Evolutionary conservation across 2,113 vertebrate genomes (phyloP).

Genomic region (Cebidichthys violaceus): DNA sequence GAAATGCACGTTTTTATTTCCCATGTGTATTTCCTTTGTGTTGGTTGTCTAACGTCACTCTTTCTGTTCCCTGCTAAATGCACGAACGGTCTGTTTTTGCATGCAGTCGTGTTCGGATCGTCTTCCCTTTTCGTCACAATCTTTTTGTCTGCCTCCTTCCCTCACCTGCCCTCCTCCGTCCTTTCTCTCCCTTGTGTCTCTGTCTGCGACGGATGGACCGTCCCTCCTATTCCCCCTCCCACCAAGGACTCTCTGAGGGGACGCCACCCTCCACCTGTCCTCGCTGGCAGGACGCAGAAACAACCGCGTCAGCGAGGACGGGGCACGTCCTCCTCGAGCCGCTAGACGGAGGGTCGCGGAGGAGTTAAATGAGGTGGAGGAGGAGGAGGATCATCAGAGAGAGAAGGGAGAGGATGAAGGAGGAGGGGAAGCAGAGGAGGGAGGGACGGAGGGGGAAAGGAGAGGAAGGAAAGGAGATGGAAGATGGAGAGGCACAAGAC

Average conservation of each 20-base stretch:
- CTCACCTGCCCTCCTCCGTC: conserved; percentile 46
- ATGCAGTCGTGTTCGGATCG: conserved; percentile 24
- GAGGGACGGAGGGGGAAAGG: conserved; percentile 17
- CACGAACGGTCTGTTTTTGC: conserved; percentile 12
- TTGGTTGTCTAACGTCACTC: conserved; percentile 16
- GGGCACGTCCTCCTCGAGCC: conserved; percentile 11
- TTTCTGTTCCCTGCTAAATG: not conserved
- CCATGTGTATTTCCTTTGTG: not conserved
- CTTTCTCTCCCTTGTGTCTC: conserved; percentile 59
- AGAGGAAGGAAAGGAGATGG: conserved; percentile 15
- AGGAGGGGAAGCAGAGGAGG: not conserved
- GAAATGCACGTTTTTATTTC: conserved; percentile 5
- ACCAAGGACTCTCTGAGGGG: conserved; percentile 75
- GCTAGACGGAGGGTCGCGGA: conserved; percentile 38
- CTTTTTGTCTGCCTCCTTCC: conserved; percentile 38
- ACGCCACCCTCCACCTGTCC: conserved; percentile 53
- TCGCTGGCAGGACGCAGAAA: conserved; percentile 42
- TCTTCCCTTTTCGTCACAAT: not conserved
- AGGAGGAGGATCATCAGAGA: not conserved
- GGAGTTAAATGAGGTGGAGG: conserved; percentile 38
- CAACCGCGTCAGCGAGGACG: conserved; percentile 52
- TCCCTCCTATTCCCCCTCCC: conserved; percentile 34
- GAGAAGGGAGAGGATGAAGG: conserved; percentile 36
- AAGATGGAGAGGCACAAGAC: conserved; percentile 10
- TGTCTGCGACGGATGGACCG: conserved; percentile 51